Evolutionary conservation across 2,888 invertebrate species (phyloP).

Genomic region (Calliphora vomitoria): DNA sequence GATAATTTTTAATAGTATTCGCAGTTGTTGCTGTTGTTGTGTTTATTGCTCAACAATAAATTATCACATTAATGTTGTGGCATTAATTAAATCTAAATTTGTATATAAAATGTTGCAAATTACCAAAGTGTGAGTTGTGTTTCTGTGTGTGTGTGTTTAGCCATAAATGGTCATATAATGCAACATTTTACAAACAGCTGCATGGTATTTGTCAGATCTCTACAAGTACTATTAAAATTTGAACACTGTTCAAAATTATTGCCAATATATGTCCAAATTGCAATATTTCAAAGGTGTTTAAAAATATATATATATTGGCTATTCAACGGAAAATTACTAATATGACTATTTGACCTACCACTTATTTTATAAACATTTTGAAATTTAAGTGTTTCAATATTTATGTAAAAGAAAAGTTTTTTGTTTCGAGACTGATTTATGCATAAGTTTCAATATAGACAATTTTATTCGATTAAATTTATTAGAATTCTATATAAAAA

Average conservation of each 20-base stretch:
- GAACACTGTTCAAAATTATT: constrained; percentile 1
- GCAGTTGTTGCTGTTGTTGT: not conserved
- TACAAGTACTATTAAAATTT: not conserved
- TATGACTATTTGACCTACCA: no score
- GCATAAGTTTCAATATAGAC: no score
- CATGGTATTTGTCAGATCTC: not conserved
- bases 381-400: no score
- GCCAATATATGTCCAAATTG: no score
- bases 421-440: no score
- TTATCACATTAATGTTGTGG: constrained; percentile 59
- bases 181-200: constrained; percentile 31
- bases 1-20: not conserved
- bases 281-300: no score
- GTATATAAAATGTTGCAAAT: constrained; percentile 56
- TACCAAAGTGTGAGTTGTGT: not conserved
- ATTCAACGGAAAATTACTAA: no score
- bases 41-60: constrained; percentile 38
- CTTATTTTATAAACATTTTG: no score
- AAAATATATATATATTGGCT: no score
- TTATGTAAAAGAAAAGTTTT: no score
- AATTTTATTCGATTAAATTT: no score
- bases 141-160: not conserved
- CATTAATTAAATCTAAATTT: constrained; percentile 55
- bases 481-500: no score
- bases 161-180: constrained; percentile 20